These are phyloP conservation scores for Lindbergichthys nudifrons DNA, from an alignment of 2,797 vertebrate genomes.

Conservation along the genomic window DNA sequence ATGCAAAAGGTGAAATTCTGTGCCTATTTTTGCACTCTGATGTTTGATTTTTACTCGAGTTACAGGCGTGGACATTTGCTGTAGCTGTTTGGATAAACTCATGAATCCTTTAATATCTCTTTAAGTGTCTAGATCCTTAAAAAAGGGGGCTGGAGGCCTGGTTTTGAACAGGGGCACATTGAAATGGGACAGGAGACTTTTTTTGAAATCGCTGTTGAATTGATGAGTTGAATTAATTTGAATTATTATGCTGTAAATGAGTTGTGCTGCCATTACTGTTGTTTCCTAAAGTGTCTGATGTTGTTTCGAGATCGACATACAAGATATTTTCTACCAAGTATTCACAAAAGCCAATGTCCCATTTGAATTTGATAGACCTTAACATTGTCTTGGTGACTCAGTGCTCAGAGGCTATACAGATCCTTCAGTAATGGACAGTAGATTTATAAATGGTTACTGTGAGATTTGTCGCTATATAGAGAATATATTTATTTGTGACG, in stretches of 20 bases:
- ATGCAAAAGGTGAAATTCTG: slow-evolving; percentile 31
- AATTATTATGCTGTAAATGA: slow-evolving; percentile 55
- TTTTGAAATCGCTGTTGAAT: slow-evolving; percentile 29
- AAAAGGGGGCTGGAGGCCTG: slow-evolving; percentile 30
- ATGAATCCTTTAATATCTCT: slow-evolving; percentile 44
- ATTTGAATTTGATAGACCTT: slow-evolving; percentile 1
- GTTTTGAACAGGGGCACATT: slow-evolving; percentile 36
- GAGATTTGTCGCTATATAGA: slow-evolving; percentile 52
- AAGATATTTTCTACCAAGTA: slow-evolving; percentile 16
- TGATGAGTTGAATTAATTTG: slow-evolving; percentile 45
- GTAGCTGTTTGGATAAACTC: slow-evolving; percentile 16
- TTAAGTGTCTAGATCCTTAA: slow-evolving; percentile 27
- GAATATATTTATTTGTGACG: slow-evolving; percentile 74
- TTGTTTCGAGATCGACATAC: slow-evolving; percentile 15
- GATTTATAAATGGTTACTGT: slow-evolving; percentile 48
- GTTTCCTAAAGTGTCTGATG: slow-evolving; percentile 18
- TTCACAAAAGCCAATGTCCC: slow-evolving; percentile 10
- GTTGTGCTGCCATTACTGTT: slow-evolving; percentile 42
- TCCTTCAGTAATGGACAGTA: slow-evolving; percentile 28
- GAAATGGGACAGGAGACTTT: slow-evolving; percentile 33
- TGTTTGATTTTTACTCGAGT: slow-evolving; percentile 11
- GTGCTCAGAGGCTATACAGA: slow-evolving; percentile 23
- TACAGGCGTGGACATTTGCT: slow-evolving; percentile 8
- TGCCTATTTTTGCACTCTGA: slow-evolving; percentile 34
- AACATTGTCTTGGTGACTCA: neutral